A percentile compares a stretch with the other conserved stretches of the same genome.
Conservation (phyloP, 2,113 vertebrate species). For the Tursiops truncatus region DNA sequence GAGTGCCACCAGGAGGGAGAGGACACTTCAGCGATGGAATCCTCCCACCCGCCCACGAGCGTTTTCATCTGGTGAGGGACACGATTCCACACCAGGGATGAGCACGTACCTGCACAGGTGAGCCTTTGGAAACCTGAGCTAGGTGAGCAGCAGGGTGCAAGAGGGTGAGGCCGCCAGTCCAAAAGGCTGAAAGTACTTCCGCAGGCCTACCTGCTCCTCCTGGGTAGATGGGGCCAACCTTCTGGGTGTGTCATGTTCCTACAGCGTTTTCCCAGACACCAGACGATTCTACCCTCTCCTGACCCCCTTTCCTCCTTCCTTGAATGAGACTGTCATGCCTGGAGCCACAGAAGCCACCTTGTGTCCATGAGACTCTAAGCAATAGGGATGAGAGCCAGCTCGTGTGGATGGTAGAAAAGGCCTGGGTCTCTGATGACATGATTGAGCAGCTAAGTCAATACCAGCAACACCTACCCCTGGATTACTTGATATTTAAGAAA, state of each 20-base stretch:
- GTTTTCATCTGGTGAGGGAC: background rate
- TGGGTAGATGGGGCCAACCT: too few relatives aligned
- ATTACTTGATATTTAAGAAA: background rate
- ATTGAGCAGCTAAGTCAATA: background rate
- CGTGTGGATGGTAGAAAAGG: background rate
- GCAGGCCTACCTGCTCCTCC: background rate
- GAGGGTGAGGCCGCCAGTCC: background rate
- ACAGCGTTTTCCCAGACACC: accelerated
- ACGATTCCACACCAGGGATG: background rate
- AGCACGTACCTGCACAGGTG: background rate
- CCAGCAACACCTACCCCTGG: background rate
- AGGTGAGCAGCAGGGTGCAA: background rate
- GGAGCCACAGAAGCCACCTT: background rate
- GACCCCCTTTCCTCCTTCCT: background rate
- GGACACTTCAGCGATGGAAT: background rate
- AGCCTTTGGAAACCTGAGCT: background rate
- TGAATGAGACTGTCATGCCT: accelerated
- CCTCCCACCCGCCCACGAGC: background rate
- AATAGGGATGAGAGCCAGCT: background rate
- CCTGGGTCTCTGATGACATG: background rate
- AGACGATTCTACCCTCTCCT: background rate
- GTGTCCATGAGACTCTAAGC: background rate
- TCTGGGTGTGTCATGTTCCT: background rate
- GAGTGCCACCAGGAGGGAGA: background rate
- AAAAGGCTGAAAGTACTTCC: background rate